Evolutionary conservation across 1,140 invertebrate genomes (phyloP), one percentile per base, ranked within the genome.

Genomic region (Tenebrio molitor): DNA sequence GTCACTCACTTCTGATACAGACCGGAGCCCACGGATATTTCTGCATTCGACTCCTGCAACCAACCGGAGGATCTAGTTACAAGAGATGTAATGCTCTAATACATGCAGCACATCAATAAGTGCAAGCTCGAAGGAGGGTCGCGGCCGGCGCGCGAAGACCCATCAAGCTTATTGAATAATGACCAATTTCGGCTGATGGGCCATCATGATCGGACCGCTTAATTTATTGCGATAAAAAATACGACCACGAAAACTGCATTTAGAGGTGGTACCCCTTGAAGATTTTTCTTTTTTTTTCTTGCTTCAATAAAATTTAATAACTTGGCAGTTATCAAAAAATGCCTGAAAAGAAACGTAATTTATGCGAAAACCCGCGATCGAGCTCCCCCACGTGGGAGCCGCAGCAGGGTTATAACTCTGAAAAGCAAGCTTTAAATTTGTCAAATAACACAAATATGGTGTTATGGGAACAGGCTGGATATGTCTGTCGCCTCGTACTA

Each of bases 1-100:
- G 77, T 78, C 75, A 73, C 65, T 75, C 72, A 74, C 71, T 77
- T 39, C 39, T 25, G 50, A 29, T 53, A 53, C 46, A 53, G 46
- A 23, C 41, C 39, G 65, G 33, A 36, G 68, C 69, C 66, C 62
- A 50, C 68, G 67, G 69, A 67, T 69, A 21, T 69, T 71, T 71
- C 69, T 74, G 71, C 69, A 67, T 64, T 64, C 53, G 68, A 68
- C 72, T 65, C 50, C 50, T 58, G 50, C 50, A 14, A 29, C 7
- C 6, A 17, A 25, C 50, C 12, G 50, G 21, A 58, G 21, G 23
- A 29, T 58, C n/a, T 14, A 15, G 16, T 50, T 50, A 12, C 36
- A 7, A n/a, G 36, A 39, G 36, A 39, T n/a, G 36, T n/a, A 12
- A 39, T 2, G n/a, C 25, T 29, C 25, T 29, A 29, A 29, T 29